A percentile compares a stretch with the other conserved stretches of the same genome.
Conservation (phyloP, 2,113 vertebrate species). For the Equus przewalskii region DNA sequence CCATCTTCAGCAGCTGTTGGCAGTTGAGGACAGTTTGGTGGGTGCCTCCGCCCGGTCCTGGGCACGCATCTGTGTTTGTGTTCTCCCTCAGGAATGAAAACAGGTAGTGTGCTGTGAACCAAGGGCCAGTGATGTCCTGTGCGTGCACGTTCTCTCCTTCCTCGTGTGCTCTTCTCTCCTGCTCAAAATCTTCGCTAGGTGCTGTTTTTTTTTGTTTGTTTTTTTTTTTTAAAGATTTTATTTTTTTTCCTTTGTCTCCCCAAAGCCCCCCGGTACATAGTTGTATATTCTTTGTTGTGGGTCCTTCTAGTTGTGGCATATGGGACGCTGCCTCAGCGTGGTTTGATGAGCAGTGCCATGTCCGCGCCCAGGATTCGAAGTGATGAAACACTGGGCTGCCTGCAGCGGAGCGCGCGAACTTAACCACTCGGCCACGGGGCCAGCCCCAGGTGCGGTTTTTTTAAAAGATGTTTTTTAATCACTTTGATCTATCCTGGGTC, state of each 20-base stretch:
- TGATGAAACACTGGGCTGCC: no score
- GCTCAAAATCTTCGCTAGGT: neutral
- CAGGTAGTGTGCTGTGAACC: neutral
- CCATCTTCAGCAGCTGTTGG: neutral
- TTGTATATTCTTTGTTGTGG: no score
- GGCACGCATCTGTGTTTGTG: neutral
- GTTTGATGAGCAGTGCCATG: no score
- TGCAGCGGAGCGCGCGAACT: no score
- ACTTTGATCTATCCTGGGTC: neutral
- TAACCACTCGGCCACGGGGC: no score
- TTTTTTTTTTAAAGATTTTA: no score
- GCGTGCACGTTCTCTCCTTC: neutral
- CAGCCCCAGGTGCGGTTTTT: neutral
- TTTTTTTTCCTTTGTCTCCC: no score
- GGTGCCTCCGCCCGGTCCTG: neutral
- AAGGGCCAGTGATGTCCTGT: neutral
- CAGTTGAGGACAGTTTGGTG: neutral
- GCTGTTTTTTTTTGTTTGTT: neutral
- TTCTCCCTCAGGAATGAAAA: neutral
- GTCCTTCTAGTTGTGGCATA: no score
- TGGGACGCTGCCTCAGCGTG: no score
- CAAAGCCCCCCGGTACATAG: no score
- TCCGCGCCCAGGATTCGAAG: no score
- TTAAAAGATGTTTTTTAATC: neutral
- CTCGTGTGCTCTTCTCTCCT: neutral